Conservation (phyloP, 2,797 vertebrate genomes). For the Euphonia xanthogaster region DNA sequence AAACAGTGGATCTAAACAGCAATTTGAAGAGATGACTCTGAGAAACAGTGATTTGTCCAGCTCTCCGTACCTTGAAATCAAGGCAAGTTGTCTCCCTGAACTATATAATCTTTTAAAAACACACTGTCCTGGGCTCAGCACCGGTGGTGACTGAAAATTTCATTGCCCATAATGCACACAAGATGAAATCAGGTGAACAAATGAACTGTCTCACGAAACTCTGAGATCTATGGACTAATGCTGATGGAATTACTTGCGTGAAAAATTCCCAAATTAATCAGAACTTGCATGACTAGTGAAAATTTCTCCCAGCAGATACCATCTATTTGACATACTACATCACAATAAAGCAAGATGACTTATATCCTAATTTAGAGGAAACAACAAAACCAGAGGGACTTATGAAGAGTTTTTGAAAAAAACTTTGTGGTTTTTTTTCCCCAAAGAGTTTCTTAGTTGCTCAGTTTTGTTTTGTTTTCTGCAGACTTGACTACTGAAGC, state of each 20-base stretch:
- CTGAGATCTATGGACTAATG: neutral
- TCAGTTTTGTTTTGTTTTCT: neutral
- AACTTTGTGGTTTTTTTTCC: rapidly evolving
- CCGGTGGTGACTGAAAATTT: neutral
- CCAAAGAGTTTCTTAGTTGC: neutral
- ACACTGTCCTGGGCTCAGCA: neutral
- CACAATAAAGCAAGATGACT: neutral
- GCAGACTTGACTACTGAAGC: neutral
- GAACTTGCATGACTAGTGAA: neutral
- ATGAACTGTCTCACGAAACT: neutral
- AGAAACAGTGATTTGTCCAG: neutral
- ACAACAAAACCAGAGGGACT: neutral
- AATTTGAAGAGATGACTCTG: neutral
- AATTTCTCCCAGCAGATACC: neutral
- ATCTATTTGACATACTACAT: neutral
- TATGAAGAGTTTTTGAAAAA: neutral
- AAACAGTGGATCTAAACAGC: neutral
- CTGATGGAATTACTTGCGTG: neutral
- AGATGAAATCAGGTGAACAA: neutral
- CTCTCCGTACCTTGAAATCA: neutral
- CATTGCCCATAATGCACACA: neutral
- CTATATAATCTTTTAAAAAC: neutral
- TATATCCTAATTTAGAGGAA: neutral
- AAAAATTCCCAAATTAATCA: neutral
- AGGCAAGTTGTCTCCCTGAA: neutral